These are phyloP conservation scores for Trachelus tabidus DNA, from an alignment of 2,888 invertebrate genomes.

Conservation along the genomic window DNA sequence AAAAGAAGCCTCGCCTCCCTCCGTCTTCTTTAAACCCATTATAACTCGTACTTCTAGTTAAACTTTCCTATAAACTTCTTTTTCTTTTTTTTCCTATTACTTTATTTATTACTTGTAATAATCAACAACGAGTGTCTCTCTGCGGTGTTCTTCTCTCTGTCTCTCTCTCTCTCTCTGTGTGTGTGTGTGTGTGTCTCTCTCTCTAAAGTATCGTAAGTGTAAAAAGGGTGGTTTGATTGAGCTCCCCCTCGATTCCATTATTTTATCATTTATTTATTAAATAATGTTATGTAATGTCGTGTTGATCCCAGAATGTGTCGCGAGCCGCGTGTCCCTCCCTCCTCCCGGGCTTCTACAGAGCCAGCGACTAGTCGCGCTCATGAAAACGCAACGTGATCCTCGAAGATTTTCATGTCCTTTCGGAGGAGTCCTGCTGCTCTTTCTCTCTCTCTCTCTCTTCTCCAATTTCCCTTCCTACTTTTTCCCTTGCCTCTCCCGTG, in stretches of 20 bases:
- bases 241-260: conserved; percentile 31
- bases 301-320: conserved; percentile 49
- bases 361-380: no score
- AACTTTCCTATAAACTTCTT: neutral
- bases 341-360: no score
- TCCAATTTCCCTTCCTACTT: neutral
- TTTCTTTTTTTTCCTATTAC: conserved; percentile 13
- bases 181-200: no score
- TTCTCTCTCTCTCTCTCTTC: no score
- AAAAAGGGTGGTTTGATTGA: conserved; percentile 42
- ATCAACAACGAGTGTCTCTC: conserved; percentile 34
- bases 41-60: neutral
- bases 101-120: conserved; percentile 20
- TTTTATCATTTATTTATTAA: conserved; percentile 26
- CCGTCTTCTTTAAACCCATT: conserved; percentile 18
- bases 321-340: conserved; percentile 47
- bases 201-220: conserved; percentile 28
- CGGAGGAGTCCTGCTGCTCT: neutral
- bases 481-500: neutral
- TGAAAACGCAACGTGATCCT: no score
- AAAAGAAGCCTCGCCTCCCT: conserved; percentile 24
- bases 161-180: neutral
- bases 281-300: conserved; percentile 33
- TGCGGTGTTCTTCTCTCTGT: neutral
- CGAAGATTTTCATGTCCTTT: no score